Evolutionary conservation across 2,888 invertebrate species (phyloP), one percentile per base, ranked within the genome.

Genomic region (Phengaris alcon): DNA sequence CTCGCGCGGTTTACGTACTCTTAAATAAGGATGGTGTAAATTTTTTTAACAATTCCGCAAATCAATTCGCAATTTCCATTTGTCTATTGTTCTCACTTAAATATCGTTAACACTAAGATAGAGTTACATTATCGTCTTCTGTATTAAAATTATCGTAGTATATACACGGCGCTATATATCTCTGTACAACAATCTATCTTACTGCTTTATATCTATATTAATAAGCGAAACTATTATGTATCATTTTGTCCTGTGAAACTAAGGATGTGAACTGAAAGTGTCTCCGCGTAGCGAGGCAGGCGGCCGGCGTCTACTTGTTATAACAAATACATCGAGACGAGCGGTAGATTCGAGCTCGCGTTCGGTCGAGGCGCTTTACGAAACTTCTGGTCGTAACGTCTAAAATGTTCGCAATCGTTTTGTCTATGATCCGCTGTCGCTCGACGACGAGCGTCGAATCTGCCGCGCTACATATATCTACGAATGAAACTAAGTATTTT

Each of bases 401-500:
- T 51, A 55, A 52, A 69, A 73, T 57, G 57, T 74, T 48, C 48
- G 48, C 59, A n/a, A 12, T 48, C 76, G 9, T 22, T 15, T 55
- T 73, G 15, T 74, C 48, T 51, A 52, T 55, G 35, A 8, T 44
- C 76, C 44, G 73, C 59, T 76, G 73, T 72, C 74, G 79, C 78
- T 81, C 81, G 80, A 78, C 74, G 82, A 79, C 87, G 84, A 85
- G 82, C 77, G 75, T 78, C 85, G 82, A 83, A 80, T 80, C 77
- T 76, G 77, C 84, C 89, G 87, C 87, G 84, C 93, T 93, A 93
- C 91, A 85, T 92, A 91, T 89, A 89, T 87, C 93, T 93, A 93
- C 93, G 90, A 92, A 93, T 93, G 88, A 89, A 93, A 93, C 93
- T 93, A 93, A 93, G 92, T 93, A 93, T 90, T 91, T 85, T 89